phyloP scores from a whole-genome alignment of 1,140 invertebrate species.

The Gryon sp. region DNA sequence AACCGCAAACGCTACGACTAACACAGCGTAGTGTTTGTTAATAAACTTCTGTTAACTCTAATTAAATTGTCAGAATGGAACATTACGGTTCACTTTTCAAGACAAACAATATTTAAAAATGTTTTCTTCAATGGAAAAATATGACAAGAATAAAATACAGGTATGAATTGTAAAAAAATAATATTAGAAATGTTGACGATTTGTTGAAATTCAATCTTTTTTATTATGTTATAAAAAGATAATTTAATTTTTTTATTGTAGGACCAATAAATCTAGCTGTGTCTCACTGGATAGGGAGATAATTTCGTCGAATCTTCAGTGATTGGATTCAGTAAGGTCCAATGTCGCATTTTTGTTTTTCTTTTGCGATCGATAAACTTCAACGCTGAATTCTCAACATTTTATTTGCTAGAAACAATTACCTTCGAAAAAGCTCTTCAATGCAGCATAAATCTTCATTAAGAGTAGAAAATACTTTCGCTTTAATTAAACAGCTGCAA shows the following conservation, averaged over 20 bases:
- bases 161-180: too few relatives aligned
- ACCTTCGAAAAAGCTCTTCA: slow-evolving; percentile 46
- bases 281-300: slow-evolving; percentile 34
- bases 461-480: slow-evolving; percentile 48
- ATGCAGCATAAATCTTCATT: slow-evolving; percentile 54
- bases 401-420: slow-evolving; percentile 54
- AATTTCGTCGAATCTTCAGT: slow-evolving; percentile 36
- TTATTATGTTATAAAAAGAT: too few relatives aligned
- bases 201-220: too few relatives aligned
- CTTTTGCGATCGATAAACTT: slow-evolving; percentile 53
- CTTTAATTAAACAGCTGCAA: slow-evolving; percentile 59
- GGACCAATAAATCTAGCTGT: slow-evolving; percentile 42
- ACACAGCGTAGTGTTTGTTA: neutral
- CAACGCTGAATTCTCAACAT: slow-evolving; percentile 22
- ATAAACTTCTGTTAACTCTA: slow-evolving; percentile 6
- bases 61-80: too few relatives aligned
- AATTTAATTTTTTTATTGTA: too few relatives aligned
- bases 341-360: slow-evolving; percentile 36
- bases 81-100: too few relatives aligned
- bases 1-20: neutral
- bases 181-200: neutral
- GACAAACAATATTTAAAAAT: too few relatives aligned
- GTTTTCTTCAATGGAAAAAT: too few relatives aligned
- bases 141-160: too few relatives aligned
- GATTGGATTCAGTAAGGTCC: slow-evolving; percentile 24